Evolutionary conservation across 1,140 invertebrate species (phyloP), one percentile per base, ranked within the genome.

Genomic region (Daktulosphaira vitifoliae): DNA sequence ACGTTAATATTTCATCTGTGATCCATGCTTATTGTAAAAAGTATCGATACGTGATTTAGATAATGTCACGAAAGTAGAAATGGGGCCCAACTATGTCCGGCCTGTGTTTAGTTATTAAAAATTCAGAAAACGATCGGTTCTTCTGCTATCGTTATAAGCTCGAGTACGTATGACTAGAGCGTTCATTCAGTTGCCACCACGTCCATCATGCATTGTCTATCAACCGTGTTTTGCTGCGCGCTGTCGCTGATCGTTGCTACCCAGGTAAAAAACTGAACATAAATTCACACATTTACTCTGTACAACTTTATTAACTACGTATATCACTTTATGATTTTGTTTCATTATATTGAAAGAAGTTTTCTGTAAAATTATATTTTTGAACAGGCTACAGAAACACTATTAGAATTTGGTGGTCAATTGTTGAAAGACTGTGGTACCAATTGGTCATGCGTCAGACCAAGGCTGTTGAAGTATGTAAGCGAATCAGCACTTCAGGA

Each of bases 391-490:
- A 29, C 42, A 6, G 56, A 62, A 20, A 62, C 56, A 2, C 9
- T 20, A 15, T 25, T 62, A 3, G 56, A 62, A 1, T 62, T 62
- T 16, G 42, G 56, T 11, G 56, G 25, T 11, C 38, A 62, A 33
- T 16, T 62, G 25, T 22, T 48, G 18, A 25, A 69, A 81, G 23
- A 83, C 83, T 6, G 76, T 79, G 2, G 80, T 80, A 62, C 71
- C 84, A 69, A 75, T 8, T 62, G 56, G 56, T 81, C 77, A 54
- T 90, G 88, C 75, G 83, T 85, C 39, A 85, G 87, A 70, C 87
- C 87, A 9, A 87, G 86, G 74, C 80, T 88, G 15, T 72, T 89
- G 66, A 76, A 81, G 49, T 89, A 87, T 79, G 78, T 89, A 42
- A 84, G 81, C 67, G 75, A 80, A 22, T 84, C 83, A 3, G 74